Evolutionary conservation across 2,797 vertebrate species (phyloP), one percentile per base, ranked within the genome.

Genomic region (Paratrypauchen microcephalus): DNA sequence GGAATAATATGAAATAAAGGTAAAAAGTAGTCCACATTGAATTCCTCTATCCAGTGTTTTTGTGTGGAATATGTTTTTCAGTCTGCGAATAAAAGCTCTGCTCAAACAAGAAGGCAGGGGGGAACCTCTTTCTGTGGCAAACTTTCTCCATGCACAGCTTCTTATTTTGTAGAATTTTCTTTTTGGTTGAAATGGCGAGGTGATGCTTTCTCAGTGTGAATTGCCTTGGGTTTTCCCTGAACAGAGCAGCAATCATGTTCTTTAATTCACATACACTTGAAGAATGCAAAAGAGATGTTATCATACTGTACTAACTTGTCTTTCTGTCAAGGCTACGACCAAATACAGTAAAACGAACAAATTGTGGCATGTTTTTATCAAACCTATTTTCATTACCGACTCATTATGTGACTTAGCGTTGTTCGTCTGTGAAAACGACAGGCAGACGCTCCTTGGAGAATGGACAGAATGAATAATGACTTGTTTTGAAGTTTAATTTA

Each of bases 401-500:
- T 74, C 4, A 28, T 71, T 16, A 66, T 7, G 16, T 41, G 23
- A 56, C 6, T 56, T 62, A 41, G 45, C 13, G 54, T 41, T 68
- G 23, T 24, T 70, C 26, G 39, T 48, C 57, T 70, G 32, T 23
- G 39, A 21, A 80, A 63, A 67, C 36, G 68, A 54, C 66, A 76
- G 64, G 68, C 11, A 59, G n/a, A 74, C n/a, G 58, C 56, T 61
- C 70, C 74, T 70, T 66, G 19, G 80, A 75, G 67, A 75, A 68
- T 0, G 1, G 68, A 66, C 36, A 50, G 45, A 70, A 75, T 66
- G 65, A 70, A 75, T 19, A 57, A 66, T 47, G 32, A 2, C 26
- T 64, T 68, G 50, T 74, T 70, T 70, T 70, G 69, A 72, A 75
- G 74, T 24, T 65, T 70, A 68, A 71, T 71, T 68, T 19, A 71